Evolutionary conservation across 2,797 vertebrate species (phyloP), one percentile per base, ranked within the genome.

Genomic region (Enteromius fasciolatus): DNA sequence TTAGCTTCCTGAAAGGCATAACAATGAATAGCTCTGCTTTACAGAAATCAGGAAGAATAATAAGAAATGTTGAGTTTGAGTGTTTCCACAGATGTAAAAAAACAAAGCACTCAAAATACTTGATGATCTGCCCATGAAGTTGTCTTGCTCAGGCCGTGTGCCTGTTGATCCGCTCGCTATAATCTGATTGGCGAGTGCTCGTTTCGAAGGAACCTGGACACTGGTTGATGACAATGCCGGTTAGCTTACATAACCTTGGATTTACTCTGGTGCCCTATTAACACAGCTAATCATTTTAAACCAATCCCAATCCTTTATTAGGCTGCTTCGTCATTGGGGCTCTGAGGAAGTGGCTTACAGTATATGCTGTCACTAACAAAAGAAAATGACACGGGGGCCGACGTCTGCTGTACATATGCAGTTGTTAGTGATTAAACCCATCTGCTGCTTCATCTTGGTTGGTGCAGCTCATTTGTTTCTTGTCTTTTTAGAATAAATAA

Each of bases 241-340:
- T 84, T 74, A 1, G 59, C 54, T 85, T 86, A 76, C 48, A 63
- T 83, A 63, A 85, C 59, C 36, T 46, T 70, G 84, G 85, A 82
- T 84, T 80, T 80, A 64, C 59, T 63, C 66, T 64, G 25, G 50
- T 44, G 82, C 64, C 72, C 41, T 70, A 39, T 80, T 82, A 81
- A 67, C 68, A 59, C 18, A 48, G 68, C 59, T 86, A 87, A 86
- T 83, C 84, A 85, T 79, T 80, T 76, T 89, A 87, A 88, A 87
- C 31, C 20, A 72, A 78, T 52, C 84, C 76, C 68, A 83, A 83
- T 88, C 76, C 80, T 74, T 78, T 54, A 50, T 72, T 48, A 84
- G 63, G 31, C 46, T 20, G 41, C 81, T 82, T 68, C 76, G 76
- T 73, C 73, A 81, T 81, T 82, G 52, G 64, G 76, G 48, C 54